Evolutionary conservation across 2,113 vertebrate genomes (phyloP).

Genomic region (Tragelaphus strepsiceros): DNA sequence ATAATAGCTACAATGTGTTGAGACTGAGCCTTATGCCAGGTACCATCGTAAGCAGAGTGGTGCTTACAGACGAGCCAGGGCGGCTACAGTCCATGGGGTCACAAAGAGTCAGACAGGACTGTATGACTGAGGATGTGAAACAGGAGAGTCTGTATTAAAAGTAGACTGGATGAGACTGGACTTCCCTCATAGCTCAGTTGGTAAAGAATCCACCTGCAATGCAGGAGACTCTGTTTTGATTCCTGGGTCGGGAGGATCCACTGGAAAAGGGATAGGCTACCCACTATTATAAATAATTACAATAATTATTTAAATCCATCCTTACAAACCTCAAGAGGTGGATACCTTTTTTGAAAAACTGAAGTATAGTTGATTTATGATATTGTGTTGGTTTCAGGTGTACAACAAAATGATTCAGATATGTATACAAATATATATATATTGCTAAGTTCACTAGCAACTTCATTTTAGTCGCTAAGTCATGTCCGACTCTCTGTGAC

Average conservation of each 20-base stretch:
- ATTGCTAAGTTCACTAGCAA: not conserved
- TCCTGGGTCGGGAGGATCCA: not conserved
- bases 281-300: not conserved
- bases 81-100: not conserved
- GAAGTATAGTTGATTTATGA: not conserved
- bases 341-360: not conserved
- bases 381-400: not conserved
- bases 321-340: not conserved
- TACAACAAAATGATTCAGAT: not conserved
- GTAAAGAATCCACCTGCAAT: not conserved
- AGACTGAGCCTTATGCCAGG: not conserved
- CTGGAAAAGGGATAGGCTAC: not conserved
- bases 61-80: not conserved
- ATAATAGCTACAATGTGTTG: not conserved
- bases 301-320: slow-evolving; percentile 1
- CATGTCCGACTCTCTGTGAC: not conserved
- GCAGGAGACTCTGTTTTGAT: not conserved
- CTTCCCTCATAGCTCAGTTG: not conserved
- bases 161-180: not conserved
- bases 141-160: not conserved
- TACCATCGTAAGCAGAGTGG: not conserved
- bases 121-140: not conserved
- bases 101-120: not conserved
- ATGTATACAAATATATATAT: not conserved
- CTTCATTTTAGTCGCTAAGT: not conserved